Conservation (phyloP, 1,140 invertebrate genomes). For the Brachionus paranguensis region DNA sequence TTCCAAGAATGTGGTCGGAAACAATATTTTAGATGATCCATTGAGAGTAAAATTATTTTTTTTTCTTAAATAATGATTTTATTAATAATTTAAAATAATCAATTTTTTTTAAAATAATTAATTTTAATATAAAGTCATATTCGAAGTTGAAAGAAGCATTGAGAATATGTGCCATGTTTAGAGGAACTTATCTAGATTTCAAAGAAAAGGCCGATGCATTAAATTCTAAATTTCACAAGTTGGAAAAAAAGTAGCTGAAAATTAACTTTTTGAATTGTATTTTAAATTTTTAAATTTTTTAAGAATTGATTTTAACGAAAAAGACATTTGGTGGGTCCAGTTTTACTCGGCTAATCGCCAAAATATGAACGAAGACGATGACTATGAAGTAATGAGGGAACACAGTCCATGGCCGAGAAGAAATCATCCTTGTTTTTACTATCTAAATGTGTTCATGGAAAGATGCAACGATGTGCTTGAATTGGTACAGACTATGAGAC, state of each 20-base stretch:
- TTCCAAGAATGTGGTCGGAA: conserved; percentile 52
- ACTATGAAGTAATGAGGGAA: conserved; percentile 50
- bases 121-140: conserved; percentile 47
- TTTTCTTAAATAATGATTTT: neutral
- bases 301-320: conserved; percentile 21
- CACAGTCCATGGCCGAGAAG: conserved; percentile 54
- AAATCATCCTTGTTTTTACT: conserved; percentile 53
- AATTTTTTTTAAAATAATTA: conserved; percentile 37
- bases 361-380: conserved; percentile 44
- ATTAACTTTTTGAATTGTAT: neutral
- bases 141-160: conserved; percentile 53
- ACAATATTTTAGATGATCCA: conserved; percentile 52
- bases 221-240: conserved; percentile 52
- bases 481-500: conserved; percentile 52
- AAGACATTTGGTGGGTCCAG: conserved; percentile 39
- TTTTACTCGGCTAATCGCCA: conserved; percentile 39
- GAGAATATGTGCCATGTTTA: conserved; percentile 54
- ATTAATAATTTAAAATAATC: neutral
- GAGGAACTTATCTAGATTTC: conserved; percentile 54
- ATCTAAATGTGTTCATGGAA: conserved; percentile 55
- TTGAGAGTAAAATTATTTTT: conserved; percentile 45
- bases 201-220: conserved; percentile 54
- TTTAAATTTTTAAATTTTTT: neutral
- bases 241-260: conserved; percentile 51
- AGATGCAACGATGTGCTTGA: conserved; percentile 56